Evolutionary conservation across 1,140 invertebrate genomes (phyloP).

Genomic region (Neodiprion fabricii): DNA sequence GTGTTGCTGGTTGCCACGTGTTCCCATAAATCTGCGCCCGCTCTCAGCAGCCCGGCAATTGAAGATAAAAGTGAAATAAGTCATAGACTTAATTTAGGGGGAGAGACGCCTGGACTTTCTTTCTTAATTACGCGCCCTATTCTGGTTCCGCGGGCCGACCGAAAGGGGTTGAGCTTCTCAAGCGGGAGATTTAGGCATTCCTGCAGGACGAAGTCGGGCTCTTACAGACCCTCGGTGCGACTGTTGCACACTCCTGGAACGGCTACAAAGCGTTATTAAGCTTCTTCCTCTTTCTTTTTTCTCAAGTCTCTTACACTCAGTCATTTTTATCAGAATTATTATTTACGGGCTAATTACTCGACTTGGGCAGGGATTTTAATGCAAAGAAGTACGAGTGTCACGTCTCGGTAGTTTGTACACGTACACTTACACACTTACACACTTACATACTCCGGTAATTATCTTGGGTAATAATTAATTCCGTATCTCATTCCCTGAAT

Average conservation of each 20-base stretch:
- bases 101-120: conserved; percentile 25
- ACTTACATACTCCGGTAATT: neutral
- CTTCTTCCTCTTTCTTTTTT: too few species aligned
- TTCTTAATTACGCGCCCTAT: conserved; percentile 56
- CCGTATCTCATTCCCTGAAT: too few species aligned
- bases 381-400: too few species aligned
- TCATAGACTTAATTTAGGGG: conserved; percentile 61
- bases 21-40: conserved; percentile 1
- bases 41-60: conserved; percentile 49
- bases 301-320: conserved; percentile 32
- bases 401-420: neutral
- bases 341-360: conserved; percentile 56
- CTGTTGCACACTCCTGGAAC: neutral
- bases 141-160: conserved; percentile 7
- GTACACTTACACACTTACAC: neutral
- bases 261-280: too few species aligned
- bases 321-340: conserved; percentile 61
- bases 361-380: neutral
- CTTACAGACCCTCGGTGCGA: neutral
- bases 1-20: neutral
- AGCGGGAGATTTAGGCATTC: conserved; percentile 47
- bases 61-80: conserved; percentile 63
- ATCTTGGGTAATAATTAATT: too few species aligned
- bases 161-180: conserved; percentile 43
- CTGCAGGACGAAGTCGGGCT: conserved; percentile 12